Percentiles rank a stretch among this genome's conserved stretches.
Conservation (phyloP, 2,888 invertebrate species). For the Nebria salina region DNA sequence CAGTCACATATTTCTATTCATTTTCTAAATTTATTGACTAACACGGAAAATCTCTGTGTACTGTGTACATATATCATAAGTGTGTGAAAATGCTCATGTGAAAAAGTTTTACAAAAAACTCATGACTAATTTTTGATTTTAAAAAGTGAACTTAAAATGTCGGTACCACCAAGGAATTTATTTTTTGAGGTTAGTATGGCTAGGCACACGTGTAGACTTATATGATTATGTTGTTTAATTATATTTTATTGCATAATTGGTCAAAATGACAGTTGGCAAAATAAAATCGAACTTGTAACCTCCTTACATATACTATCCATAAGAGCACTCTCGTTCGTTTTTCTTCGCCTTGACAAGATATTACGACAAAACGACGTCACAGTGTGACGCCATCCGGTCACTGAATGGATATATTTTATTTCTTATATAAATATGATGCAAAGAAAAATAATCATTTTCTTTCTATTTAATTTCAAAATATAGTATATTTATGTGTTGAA, state of each 20-base stretch:
- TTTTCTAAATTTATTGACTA: slow-evolving; percentile 5
- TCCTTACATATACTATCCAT: not conserved
- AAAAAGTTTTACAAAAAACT: not conserved
- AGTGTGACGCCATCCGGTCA: too few relatives aligned
- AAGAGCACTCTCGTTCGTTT: too few relatives aligned
- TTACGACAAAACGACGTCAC: too few relatives aligned
- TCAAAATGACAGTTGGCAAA: too few relatives aligned
- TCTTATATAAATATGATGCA: too few relatives aligned
- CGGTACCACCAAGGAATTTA: slow-evolving; percentile 33
- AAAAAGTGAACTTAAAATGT: slow-evolving; percentile 21
- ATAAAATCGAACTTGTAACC: too few relatives aligned
- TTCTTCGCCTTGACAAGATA: too few relatives aligned
- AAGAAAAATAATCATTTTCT: too few relatives aligned
- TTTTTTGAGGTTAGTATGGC: slow-evolving; percentile 41
- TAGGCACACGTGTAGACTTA: not conserved
- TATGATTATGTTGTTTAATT: not conserved
- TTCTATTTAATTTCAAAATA: too few relatives aligned
- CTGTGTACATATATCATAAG: slow-evolving; percentile 7
- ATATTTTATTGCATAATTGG: not conserved
- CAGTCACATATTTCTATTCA: slow-evolving; percentile 17
- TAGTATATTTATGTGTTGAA: too few relatives aligned
- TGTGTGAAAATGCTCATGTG: not conserved
- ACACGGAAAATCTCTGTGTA: not conserved
- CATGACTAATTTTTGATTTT: not conserved
- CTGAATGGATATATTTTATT: too few relatives aligned